phyloP scores from a whole-genome alignment of 2,113 vertebrate genomes.

The Plecotus auritus region DNA sequence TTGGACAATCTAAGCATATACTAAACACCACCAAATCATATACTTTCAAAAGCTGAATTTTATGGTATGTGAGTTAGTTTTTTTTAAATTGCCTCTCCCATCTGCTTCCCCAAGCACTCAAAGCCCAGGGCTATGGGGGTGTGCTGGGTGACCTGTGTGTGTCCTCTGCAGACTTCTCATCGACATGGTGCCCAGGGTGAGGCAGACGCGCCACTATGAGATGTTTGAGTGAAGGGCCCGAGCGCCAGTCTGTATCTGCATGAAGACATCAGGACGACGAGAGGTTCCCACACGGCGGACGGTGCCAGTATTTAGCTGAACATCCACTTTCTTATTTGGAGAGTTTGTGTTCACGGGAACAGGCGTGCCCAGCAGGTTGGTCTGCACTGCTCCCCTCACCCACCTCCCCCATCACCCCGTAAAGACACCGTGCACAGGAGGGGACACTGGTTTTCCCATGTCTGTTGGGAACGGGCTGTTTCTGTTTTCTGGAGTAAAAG shows the following conservation, averaged over 20 bases:
- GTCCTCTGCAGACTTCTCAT: slow-evolving; percentile 86
- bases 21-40: neutral
- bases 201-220: slow-evolving; percentile 95
- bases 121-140: neutral
- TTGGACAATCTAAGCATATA: neutral
- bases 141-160: neutral
- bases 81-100: neutral
- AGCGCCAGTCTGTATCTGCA: neutral
- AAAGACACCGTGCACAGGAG: slow-evolving; percentile 57
- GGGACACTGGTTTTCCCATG: slow-evolving; percentile 41
- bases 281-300: slow-evolving; percentile 55
- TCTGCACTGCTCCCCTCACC: slow-evolving; percentile 61
- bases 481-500: slow-evolving; percentile 69
- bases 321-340: slow-evolving; percentile 72
- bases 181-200: slow-evolving; percentile 94
- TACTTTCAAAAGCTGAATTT: neutral
- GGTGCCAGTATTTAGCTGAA: slow-evolving; percentile 75
- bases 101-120: neutral
- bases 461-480: slow-evolving; percentile 54
- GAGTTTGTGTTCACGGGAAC: slow-evolving; percentile 65
- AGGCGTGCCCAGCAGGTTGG: slow-evolving; percentile 70
- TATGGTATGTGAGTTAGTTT: neutral
- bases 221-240: slow-evolving; percentile 90
- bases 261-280: neutral
- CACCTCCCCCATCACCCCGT: slow-evolving; percentile 28